Conservation (phyloP, 2,113 vertebrate species). For the Gymnobelideus leadbeateri region DNA sequence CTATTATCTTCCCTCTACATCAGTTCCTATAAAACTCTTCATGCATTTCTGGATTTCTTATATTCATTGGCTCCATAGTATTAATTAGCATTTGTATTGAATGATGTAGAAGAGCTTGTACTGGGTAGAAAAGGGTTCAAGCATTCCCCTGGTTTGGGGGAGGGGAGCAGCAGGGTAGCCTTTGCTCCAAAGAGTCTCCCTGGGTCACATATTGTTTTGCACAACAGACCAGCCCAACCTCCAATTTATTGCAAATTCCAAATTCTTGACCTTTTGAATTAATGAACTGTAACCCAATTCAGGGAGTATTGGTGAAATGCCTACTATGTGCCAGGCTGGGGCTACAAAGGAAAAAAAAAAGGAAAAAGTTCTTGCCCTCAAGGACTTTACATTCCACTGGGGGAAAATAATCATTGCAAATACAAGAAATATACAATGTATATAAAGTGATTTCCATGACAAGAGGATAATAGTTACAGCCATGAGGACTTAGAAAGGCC, state of each 20-base stretch:
- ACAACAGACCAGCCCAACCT: neutral
- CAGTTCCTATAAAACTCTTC: neutral
- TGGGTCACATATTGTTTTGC: neutral
- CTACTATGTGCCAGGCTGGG: neutral
- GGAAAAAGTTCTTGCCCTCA: neutral
- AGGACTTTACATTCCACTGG: neutral
- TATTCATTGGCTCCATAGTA: neutral
- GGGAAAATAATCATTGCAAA: neutral
- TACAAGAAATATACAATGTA: constrained; percentile 8
- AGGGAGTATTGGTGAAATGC: neutral
- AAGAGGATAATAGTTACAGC: neutral
- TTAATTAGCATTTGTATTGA: neutral
- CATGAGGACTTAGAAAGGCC: neutral
- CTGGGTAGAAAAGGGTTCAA: neutral
- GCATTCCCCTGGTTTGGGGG: neutral
- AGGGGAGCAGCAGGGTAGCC: neutral
- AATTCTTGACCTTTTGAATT: constrained; percentile 42
- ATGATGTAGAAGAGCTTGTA: neutral
- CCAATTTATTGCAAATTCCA: constrained; percentile 37
- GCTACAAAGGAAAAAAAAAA: neutral
- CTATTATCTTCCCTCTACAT: neutral
- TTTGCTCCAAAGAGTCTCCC: neutral
- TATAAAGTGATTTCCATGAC: neutral
- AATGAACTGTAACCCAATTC: constrained; percentile 23
- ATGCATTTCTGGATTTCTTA: neutral